phyloP scores from a whole-genome alignment of 2,888 invertebrate genomes.

The Thelaira solivaga region DNA sequence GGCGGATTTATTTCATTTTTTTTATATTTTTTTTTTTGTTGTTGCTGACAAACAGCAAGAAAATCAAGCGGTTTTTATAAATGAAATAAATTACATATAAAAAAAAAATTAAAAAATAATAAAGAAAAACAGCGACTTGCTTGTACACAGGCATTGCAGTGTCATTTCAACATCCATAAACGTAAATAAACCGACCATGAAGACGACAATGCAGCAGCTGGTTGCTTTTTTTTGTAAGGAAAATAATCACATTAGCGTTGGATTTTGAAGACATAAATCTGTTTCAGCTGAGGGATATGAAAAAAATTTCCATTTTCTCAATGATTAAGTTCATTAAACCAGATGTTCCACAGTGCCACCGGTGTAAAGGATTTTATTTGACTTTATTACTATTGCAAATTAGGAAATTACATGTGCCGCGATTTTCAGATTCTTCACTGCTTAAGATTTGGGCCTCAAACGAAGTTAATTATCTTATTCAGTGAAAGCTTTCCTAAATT shows the following conservation, averaged over 20 bases:
- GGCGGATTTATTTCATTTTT: constrained; percentile 47
- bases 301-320: too few species aligned
- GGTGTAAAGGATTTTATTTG: too few species aligned
- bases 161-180: constrained; percentile 32
- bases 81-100: constrained; percentile 24
- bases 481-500: too few species aligned
- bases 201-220: background rate
- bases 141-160: constrained; percentile 18
- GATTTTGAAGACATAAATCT: background rate
- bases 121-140: background rate
- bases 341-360: too few species aligned
- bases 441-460: too few species aligned
- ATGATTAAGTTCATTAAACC: too few species aligned
- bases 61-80: constrained; percentile 7
- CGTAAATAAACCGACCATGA: constrained; percentile 23
- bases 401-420: too few species aligned
- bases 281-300: background rate
- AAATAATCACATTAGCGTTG: background rate
- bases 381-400: too few species aligned
- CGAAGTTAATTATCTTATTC: too few species aligned
- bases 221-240: background rate
- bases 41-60: background rate
- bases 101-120: background rate
- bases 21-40: background rate
- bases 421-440: too few species aligned